These are phyloP conservation scores for Athrips mouffetella DNA, from an alignment of 2,888 invertebrate species.

Conservation along the genomic window DNA sequence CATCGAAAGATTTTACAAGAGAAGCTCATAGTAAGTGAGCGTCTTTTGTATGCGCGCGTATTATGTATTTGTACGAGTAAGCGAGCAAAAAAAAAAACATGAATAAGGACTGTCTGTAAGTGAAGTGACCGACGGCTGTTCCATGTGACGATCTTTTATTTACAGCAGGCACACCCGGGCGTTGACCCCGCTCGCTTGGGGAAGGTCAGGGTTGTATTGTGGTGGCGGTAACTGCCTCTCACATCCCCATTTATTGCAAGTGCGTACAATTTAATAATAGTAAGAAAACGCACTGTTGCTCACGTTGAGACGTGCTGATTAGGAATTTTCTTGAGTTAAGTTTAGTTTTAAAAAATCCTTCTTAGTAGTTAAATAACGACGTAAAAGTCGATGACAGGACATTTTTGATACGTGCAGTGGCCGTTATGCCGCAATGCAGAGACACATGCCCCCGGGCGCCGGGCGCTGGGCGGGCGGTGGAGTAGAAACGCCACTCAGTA, in stretches of 20 bases:
- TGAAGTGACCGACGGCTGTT: constrained; percentile 39
- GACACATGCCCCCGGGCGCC: constrained; percentile 43
- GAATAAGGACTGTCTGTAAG: constrained; percentile 12
- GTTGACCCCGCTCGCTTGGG: constrained; percentile 55
- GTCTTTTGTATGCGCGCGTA: no score
- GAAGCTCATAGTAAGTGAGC: no score
- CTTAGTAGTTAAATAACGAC: no score
- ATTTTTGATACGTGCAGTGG: neutral
- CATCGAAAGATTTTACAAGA: no score
- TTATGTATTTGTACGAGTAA: no score
- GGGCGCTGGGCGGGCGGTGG: no score
- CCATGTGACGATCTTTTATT: constrained; percentile 66
- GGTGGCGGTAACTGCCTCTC: constrained; percentile 21
- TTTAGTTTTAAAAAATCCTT: no score
- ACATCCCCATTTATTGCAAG: constrained; percentile 25
- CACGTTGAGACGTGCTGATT: no score
- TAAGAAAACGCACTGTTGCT: no score
- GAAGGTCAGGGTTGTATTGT: constrained; percentile 68
- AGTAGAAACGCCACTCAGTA: neutral
- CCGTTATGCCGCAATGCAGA: constrained; percentile 58
- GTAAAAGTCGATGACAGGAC: constrained; percentile 1
- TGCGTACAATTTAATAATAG: no score
- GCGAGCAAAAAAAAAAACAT: neutral
- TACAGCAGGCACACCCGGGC: constrained; percentile 66
- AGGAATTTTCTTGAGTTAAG: no score